Evolutionary conservation across 2,888 invertebrate species (phyloP), one percentile per base, ranked within the genome.

Genomic region (Nephrotoma flavescens): DNA sequence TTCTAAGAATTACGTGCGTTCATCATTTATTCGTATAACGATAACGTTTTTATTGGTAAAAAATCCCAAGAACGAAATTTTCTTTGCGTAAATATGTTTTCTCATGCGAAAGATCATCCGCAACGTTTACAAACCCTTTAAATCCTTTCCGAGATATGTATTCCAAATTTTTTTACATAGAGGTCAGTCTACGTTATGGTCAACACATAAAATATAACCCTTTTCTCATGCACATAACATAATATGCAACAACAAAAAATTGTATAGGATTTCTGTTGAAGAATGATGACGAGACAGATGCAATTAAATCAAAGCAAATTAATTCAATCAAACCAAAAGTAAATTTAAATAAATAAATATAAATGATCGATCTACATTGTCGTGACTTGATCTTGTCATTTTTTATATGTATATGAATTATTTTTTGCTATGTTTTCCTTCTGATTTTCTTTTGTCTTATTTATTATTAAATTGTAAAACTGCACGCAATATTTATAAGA

Each of bases 361-460:
- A 71, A 71, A 71, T 71, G 31, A 71, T 71, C 71, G 71, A 71
- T 84, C 15, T 84, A 41, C 84, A 84, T 84, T 84, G 84, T 84
- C 84, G 84, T 84, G 84, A 42, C 84, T 42, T 42, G 84, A 42
- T 84, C 84, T 84, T 84, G 84, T 84, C 84, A 84, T 84, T 84
- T 84, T 84, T 42, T 84, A n/a, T 12, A 47, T 12, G n/a, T 47
- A 47, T 42, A 84, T 9, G 71, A 71, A 71, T 71, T 71, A 71
- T 71, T 71, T 71, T 71, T 31, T 71, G 52, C 52, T 52, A 15
- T 15, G 52, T 71, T 71, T 31, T 71, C 19, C 31, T 71, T 31
- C 71, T 71, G 71, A 71, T 71, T 71, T 71, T 71, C 31, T 71
- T 71, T 52, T 52, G 52, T 52, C 15, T 52, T 52, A 52, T 15